Percentiles rank a stretch among this genome's conserved stretches.
These are phyloP conservation scores for Hypotaenidia philippensis DNA, from an alignment of 2,797 vertebrate species.

Conservation along the genomic window DNA sequence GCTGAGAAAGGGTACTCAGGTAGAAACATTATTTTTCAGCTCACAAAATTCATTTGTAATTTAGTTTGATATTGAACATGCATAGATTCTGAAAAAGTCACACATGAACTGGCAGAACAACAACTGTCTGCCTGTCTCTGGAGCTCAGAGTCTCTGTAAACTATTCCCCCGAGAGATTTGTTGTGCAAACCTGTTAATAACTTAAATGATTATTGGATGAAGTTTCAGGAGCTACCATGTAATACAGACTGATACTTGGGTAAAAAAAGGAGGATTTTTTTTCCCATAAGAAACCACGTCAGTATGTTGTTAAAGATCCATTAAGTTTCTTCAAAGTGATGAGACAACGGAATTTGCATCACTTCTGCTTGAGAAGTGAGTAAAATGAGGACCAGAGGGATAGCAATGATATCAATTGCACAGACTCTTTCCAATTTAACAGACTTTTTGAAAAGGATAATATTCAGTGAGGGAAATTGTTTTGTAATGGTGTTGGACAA, in stretches of 20 bases:
- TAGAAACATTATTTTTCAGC: not conserved
- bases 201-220: not conserved
- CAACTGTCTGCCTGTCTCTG: not conserved
- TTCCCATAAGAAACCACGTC: not conserved
- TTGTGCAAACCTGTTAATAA: not conserved
- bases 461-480: not conserved
- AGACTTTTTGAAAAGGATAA: not conserved
- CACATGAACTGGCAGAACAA: not conserved
- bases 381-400: not conserved
- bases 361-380: not conserved
- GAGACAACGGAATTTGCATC: not conserved
- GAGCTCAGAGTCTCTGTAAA: not conserved
- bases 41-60: not conserved
- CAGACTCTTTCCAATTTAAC: not conserved
- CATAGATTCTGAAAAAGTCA: not conserved
- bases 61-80: not conserved
- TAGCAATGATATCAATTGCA: not conserved
- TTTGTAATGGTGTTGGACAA: not conserved
- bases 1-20: not conserved
- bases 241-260: not conserved
- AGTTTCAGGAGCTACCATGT: not conserved
- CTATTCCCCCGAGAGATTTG: not conserved
- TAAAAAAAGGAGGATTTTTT: not conserved
- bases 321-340: not conserved
- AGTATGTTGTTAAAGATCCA: not conserved